Conservation (phyloP, 2,888 invertebrate species). For the Xylota sylvarum region DNA sequence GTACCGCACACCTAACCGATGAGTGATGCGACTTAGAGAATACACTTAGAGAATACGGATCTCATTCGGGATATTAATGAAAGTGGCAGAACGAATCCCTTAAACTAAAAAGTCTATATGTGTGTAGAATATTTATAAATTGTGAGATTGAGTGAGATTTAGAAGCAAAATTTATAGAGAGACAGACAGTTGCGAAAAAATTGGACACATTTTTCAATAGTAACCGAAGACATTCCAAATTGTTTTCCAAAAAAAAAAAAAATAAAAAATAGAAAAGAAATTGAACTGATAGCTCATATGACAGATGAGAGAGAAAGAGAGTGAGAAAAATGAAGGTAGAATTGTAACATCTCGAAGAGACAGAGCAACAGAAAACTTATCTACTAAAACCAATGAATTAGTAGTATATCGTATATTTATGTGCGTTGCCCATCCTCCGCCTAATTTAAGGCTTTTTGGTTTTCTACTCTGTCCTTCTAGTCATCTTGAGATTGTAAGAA, state of each 20-base stretch:
- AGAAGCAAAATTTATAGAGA: background rate
- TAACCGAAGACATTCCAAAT: slow-evolving; percentile 29
- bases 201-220: slow-evolving; percentile 6
- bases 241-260: slow-evolving; percentile 17
- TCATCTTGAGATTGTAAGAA: background rate
- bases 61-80: slow-evolving; percentile 48
- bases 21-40: background rate
- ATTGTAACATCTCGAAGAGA: slow-evolving; percentile 9
- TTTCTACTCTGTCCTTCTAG: slow-evolving; percentile 44
- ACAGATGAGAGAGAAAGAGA: background rate
- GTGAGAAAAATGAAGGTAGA: background rate
- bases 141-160: slow-evolving; percentile 10
- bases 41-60: slow-evolving; percentile 24
- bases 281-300: slow-evolving; percentile 25
- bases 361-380: slow-evolving; percentile 4
- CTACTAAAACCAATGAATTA: background rate
- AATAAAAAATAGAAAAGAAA: slow-evolving; percentile 4
- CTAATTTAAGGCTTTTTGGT: background rate
- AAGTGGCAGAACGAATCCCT: slow-evolving; percentile 4
- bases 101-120: background rate
- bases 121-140: background rate
- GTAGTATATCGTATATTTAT: background rate
- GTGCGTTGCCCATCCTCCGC: background rate
- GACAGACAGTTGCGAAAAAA: background rate
- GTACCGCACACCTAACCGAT: background rate